These are phyloP conservation scores for Takifugu flavidus DNA, from an alignment of 2,113 vertebrate species.

Conservation along the genomic window DNA sequence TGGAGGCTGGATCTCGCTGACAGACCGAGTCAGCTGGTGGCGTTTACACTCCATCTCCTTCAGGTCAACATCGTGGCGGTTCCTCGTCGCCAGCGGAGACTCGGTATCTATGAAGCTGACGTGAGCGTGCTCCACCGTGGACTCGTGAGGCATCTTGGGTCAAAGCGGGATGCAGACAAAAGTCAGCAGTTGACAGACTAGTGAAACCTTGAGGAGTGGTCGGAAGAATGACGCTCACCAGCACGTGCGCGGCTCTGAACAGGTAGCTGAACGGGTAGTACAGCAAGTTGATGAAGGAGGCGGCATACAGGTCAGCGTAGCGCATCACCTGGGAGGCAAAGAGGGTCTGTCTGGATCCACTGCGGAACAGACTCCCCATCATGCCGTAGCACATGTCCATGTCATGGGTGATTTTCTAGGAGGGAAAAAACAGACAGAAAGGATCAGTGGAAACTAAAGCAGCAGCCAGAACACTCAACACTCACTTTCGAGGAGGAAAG, in stretches of 20 bases:
- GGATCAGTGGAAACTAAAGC: background rate
- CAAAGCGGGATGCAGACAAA: background rate
- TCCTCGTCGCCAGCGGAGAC: slow-evolving; percentile 89
- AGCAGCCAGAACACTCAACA: background rate
- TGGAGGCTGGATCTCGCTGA: slow-evolving; percentile 94
- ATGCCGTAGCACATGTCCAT: slow-evolving; percentile 99
- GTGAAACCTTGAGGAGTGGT: background rate
- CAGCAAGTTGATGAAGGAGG: slow-evolving; percentile 94
- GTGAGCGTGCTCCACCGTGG: slow-evolving; percentile 89
- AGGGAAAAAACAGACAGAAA: background rate
- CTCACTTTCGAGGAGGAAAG: background rate
- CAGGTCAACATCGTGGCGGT: slow-evolving; percentile 82
- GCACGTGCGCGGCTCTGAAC: slow-evolving; percentile 89
- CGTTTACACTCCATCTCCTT: slow-evolving; percentile 87
- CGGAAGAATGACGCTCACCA: slow-evolving; percentile 74
- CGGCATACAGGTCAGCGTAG: slow-evolving; percentile 92
- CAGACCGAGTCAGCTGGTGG: slow-evolving; percentile 88
- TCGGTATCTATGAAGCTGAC: slow-evolving; percentile 82
- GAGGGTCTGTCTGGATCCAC: slow-evolving; percentile 90
- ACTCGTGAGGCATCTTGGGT: slow-evolving; percentile 93
- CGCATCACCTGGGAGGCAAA: slow-evolving; percentile 97
- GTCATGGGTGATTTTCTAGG: slow-evolving; percentile 93
- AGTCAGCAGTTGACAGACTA: no score
- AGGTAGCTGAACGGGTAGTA: slow-evolving; percentile 98
- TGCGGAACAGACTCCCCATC: slow-evolving; percentile 96